Conservation (phyloP, 2,888 invertebrate species). For the Pristionchus entomophagus region DNA sequence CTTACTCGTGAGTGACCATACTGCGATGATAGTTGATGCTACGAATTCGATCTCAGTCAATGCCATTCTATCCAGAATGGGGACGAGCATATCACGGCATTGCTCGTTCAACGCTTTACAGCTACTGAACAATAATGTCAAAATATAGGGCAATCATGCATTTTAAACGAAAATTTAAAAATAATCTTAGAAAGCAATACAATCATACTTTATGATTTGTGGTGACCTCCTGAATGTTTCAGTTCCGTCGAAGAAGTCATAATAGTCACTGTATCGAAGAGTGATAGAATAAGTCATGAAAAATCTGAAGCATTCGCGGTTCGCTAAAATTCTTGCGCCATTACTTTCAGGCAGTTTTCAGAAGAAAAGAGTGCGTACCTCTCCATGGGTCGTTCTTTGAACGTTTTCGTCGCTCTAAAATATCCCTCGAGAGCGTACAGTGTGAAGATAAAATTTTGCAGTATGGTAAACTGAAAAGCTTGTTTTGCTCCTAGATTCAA, state of each 20-base stretch:
- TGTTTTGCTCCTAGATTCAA: no score
- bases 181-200: no score
- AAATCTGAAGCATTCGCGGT: neutral
- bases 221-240: neutral
- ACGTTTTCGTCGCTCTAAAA: neutral
- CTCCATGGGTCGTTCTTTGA: neutral
- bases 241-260: neutral
- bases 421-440: neutral
- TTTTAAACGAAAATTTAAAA: no score
- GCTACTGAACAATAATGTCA: neutral
- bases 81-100: neutral
- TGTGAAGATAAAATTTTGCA: slow-evolving; percentile 2
- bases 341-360: neutral
- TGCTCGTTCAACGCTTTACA: neutral
- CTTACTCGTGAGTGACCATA: neutral
- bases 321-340: neutral
- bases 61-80: slow-evolving; percentile 8
- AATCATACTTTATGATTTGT: neutral
- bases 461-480: neutral
- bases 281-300: neutral
- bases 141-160: neutral
- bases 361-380: neutral
- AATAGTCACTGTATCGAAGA: neutral
- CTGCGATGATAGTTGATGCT: neutral
- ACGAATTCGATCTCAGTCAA: slow-evolving; percentile 40